Evolutionary conservation across 37 sponge, comb jelly and placozoan species (phyloP), one percentile per base, ranked within the genome.

Genomic region (Crambe crambe): DNA sequence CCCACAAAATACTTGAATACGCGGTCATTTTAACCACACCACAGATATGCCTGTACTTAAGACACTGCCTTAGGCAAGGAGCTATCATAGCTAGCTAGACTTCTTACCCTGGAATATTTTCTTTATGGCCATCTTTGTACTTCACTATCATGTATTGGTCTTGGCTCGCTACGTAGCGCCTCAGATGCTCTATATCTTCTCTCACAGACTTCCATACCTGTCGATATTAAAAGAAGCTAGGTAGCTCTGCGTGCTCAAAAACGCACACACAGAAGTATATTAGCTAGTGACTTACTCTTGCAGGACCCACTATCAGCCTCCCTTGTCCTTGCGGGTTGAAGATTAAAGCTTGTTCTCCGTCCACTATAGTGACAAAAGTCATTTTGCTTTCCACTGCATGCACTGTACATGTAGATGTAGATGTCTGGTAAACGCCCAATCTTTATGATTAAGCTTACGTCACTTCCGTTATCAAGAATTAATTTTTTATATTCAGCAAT

Each of bases 121-220:
- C 89, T 56, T 88, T 61, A 0, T 65, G 40, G 58, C 91, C 91
- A 35, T 82, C 83, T 36, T 67, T 68, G 71, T 91, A 42, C 86
- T 82, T 89, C 36, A 93, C 83, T 42, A 79, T 75, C 41, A 93
- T 66, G 76, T 93, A 93, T 82, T 93, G 90, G 44, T 72, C 74
- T 56, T 85, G 90, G 35, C 69, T 74, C 32, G 94, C 94, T 4
- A 80, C 70, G 3, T 58, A 42, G 18, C 86, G 83, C 30, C 58
- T 37, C 10, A 93, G 85, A 38, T 27, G 41, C 68, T 85, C 90
- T 0, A 89, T 20, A 3, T 68, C 58, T 69, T 89, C 83, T 27
- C 41, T 59, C 25, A 56, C 27, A n/a, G 65, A 58, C 51, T 89
- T 34, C 66, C 59, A 93, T 17, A 92, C 41, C 93, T 92, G 37